A percentile compares a stretch with the other conserved stretches of the same genome.
Evolutionary conservation across 2,113 vertebrate genomes (phyloP).

Genomic region (Pheucticus melanocephalus): DNA sequence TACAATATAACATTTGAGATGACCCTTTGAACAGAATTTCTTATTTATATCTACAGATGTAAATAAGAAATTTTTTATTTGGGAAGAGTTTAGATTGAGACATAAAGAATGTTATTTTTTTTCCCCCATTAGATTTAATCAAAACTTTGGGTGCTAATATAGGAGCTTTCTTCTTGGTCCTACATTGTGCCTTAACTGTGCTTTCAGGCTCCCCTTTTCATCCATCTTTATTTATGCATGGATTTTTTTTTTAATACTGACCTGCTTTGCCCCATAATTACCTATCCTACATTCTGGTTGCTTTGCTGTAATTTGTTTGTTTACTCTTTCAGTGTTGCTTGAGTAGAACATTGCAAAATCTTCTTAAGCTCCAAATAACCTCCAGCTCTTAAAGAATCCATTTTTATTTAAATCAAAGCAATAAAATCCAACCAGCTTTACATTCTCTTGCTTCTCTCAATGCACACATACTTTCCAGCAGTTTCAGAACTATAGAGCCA

Average conservation of each 20-base stretch:
- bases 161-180: not conserved
- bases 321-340: not conserved
- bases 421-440: not conserved
- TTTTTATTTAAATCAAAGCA: slow-evolving; percentile 24
- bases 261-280: not conserved
- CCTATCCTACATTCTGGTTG: not conserved
- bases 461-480: not conserved
- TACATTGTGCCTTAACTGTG: not conserved
- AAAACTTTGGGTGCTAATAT: not conserved
- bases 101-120: not conserved
- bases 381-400: not conserved
- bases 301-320: not conserved
- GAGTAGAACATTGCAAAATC: not conserved
- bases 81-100: not conserved
- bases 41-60: not conserved
- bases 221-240: not conserved
- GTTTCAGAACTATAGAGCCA: not conserved
- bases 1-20: not conserved
- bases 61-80: not conserved
- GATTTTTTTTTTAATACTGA: not conserved
- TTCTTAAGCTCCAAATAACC: not conserved
- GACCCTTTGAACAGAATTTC: not conserved
- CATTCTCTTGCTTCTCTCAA: not conserved
- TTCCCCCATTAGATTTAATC: not conserved
- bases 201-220: not conserved